Evolutionary conservation across 2,797 vertebrate species (phyloP), one percentile per base, ranked within the genome.

Genomic region (Acrossocheilus fasciatus): DNA sequence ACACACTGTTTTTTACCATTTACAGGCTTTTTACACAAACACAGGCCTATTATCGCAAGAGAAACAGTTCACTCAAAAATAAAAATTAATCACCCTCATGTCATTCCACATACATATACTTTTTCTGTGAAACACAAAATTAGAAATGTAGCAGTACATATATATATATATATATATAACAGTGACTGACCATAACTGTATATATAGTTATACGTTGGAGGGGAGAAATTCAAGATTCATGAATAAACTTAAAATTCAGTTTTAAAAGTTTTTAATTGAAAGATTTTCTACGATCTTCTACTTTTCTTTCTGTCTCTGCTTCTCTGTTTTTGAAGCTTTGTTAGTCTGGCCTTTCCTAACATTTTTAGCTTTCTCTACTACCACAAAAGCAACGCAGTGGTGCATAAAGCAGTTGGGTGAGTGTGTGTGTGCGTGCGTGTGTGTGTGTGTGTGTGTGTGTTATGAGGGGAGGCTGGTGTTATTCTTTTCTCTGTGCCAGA

Each of bases 401-500:
- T 36, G 73, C 93, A 94, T 70, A 94, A 94, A 95, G 93, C 92
- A 91, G 36, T 68, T 17, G 3, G 43, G 47, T 59, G 76, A 4
- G n/a, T 73, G 52, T 66, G 47, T 82, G 47, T 73, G 52, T 66
- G 47, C 76, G 47, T 77, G 73, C 80, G 43, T 78, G 73, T 78
- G 47, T 72, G 79, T 82, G 79, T 89, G 62, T 84, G 88, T 89
- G 76, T 86, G 77, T 87, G 45, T 86, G 74, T 75, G 83, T 83
- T 78, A 94, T 95, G 95, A 94, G 94, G 93, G 92, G 90, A 95
- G 91, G 90, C 93, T 91, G 93, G 93, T 91, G 92, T 94, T 94
- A 94, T 93, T 92, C 94, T 92, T 92, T 93, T 92, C 93, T 95
- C 92, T 93, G 92, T 94, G 94, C 94, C 94, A 95, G 94, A 95